Evolutionary conservation across 92 coral and sea anemone genomes (phyloP).

Genomic region (Phymanthus crucifer): DNA sequence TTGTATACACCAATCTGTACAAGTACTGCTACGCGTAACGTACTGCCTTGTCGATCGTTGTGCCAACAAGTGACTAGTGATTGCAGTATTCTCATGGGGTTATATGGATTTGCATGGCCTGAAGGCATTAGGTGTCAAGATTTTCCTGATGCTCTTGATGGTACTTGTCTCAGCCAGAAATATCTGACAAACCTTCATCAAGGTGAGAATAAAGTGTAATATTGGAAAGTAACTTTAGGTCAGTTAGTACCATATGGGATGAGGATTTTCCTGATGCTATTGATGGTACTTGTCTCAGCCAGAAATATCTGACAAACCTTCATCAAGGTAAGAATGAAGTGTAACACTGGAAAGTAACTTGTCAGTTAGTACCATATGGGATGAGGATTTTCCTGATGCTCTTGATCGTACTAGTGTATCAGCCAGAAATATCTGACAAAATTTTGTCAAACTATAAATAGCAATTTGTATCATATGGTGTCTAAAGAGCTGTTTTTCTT

Average conservation of each 20-base stretch:
- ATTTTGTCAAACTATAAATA: background rate
- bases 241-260: too few species aligned
- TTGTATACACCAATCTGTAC: slow-evolving; percentile 61
- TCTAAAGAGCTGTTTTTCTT: too few species aligned
- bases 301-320: background rate
- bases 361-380: too few species aligned
- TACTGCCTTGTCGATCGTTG: slow-evolving; percentile 48
- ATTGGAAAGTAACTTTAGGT: background rate
- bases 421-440: background rate
- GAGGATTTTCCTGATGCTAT: too few species aligned
- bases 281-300: slow-evolving; percentile 5
- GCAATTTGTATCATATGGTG: too few species aligned
- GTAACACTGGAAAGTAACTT: background rate
- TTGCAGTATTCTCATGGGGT: slow-evolving; percentile 48
- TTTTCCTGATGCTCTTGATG: slow-evolving; percentile 12
- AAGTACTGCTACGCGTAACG: background rate
- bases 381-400: too few species aligned
- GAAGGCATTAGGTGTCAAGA: background rate
- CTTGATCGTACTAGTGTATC: slow-evolving; percentile 1
- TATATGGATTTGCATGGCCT: slow-evolving; percentile 48
- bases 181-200: background rate
- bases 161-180: background rate
- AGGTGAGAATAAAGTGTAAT: background rate
- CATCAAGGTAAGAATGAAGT: background rate
- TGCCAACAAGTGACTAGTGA: slow-evolving; percentile 36